Conservation (phyloP, 2,113 vertebrate species). For the Rhinoptilus africanus region DNA sequence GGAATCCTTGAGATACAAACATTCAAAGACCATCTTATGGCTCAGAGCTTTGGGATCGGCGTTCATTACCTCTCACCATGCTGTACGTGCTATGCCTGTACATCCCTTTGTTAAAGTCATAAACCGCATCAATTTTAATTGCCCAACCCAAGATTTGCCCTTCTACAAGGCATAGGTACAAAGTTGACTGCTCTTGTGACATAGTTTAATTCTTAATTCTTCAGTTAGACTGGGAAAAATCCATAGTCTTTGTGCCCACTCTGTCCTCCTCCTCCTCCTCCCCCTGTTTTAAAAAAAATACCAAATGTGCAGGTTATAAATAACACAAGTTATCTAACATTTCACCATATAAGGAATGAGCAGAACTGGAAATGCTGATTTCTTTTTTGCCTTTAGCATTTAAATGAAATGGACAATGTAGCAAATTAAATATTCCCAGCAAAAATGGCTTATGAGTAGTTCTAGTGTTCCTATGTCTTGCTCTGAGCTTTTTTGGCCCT, state of each 20-base stretch:
- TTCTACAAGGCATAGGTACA: neutral
- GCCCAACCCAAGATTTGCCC: neutral
- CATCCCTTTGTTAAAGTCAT: neutral
- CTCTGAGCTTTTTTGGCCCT: neutral
- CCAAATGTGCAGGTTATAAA: conserved; percentile 62
- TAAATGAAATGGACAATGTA: neutral
- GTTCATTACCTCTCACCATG: neutral
- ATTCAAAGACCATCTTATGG: neutral
- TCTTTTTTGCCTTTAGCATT: conserved; percentile 41
- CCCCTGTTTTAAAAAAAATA: conserved; percentile 19
- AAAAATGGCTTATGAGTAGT: neutral
- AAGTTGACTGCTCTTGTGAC: neutral
- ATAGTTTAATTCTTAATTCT: conserved; percentile 3
- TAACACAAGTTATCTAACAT: conserved; percentile 66
- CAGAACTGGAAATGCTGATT: conserved; percentile 51
- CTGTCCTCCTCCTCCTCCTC: conserved; percentile 1
- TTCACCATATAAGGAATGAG: conserved; percentile 59
- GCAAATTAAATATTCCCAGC: neutral
- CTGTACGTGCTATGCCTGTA: neutral
- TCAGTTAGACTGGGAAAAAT: conserved; percentile 12
- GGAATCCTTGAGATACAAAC: neutral
- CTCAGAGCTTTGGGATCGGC: neutral
- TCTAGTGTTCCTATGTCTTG: neutral
- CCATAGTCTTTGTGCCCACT: conserved; percentile 17
- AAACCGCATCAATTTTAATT: neutral